Evolutionary conservation across 2,797 vertebrate genomes (phyloP).

Genomic region (Erpetoichthys calabaricus): DNA sequence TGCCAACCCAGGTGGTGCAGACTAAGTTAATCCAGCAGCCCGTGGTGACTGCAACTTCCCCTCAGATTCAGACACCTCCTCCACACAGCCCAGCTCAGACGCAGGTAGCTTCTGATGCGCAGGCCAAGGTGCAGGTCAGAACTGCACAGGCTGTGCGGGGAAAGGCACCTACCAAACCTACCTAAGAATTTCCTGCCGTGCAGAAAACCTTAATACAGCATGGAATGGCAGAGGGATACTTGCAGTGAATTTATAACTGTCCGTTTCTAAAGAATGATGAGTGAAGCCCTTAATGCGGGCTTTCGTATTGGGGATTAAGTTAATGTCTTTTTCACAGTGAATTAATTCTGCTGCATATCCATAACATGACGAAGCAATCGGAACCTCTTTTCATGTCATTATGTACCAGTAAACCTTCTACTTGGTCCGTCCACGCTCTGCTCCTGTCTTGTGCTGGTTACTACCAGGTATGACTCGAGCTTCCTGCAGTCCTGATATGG

Average conservation of each 20-base stretch:
- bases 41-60: conserved; percentile 56
- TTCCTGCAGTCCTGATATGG: no score
- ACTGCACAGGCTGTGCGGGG: conserved; percentile 52
- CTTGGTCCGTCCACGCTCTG: no score
- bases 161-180: conserved; percentile 68
- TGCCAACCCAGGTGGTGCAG: conserved; percentile 63
- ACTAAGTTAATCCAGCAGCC: conserved; percentile 75
- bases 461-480: no score
- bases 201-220: not conserved
- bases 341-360: no score
- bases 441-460: no score
- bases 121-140: conserved; percentile 60
- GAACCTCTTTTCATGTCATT: no score
- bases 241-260: conserved; percentile 9
- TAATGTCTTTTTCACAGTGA: no score
- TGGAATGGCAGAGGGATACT: no score
- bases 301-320: no score
- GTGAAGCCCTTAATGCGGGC: not conserved
- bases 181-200: conserved; percentile 29
- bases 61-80: conserved; percentile 63
- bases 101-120: conserved; percentile 28
- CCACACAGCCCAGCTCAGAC: conserved; percentile 66
- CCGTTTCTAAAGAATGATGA: not conserved
- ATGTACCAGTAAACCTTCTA: no score
- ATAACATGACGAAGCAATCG: no score